These are phyloP conservation scores for Proisotoma minuta DNA, from an alignment of 2,888 invertebrate species.

Conservation along the genomic window DNA sequence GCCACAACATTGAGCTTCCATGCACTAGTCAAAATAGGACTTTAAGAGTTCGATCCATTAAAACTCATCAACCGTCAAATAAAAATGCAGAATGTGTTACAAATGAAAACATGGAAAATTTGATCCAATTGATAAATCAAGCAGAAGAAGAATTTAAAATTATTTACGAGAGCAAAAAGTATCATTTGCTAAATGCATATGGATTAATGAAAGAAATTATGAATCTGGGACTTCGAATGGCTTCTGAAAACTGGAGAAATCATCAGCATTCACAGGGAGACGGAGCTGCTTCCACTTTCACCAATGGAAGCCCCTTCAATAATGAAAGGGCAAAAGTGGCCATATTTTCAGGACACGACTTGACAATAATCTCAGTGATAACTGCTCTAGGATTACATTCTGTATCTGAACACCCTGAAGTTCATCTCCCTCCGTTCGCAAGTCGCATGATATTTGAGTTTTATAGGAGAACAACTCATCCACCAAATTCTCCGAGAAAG, in stretches of 20 bases:
- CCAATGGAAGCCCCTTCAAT: constrained; percentile 15
- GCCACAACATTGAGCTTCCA: constrained; percentile 75
- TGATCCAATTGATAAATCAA: constrained; percentile 80
- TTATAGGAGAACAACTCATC: constrained; percentile 59
- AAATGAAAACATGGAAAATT: constrained; percentile 67
- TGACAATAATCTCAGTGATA: constrained; percentile 77
- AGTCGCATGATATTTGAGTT: constrained; percentile 83
- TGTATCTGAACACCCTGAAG: constrained; percentile 52
- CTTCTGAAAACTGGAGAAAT: constrained; percentile 19
- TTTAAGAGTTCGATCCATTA: constrained; percentile 46
- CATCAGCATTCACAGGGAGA: constrained; percentile 12
- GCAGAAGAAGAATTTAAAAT: constrained; percentile 51
- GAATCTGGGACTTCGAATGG: constrained; percentile 42
- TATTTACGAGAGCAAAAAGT: constrained; percentile 35
- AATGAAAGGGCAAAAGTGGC: constrained; percentile 58
- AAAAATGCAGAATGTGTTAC: constrained; percentile 57
- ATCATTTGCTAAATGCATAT: constrained; percentile 42
- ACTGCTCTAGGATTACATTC: constrained; percentile 74
- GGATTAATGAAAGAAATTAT: constrained; percentile 46
- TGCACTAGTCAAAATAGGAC: constrained; percentile 59
- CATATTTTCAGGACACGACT: constrained; percentile 86
- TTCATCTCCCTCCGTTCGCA: constrained; percentile 74
- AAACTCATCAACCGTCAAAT: constrained; percentile 52
- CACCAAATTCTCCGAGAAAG: constrained; percentile 57
- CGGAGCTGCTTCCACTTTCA: constrained; percentile 24